phyloP scores from a whole-genome alignment of 2,113 vertebrate genomes.

The Anas platyrhynchos region DNA sequence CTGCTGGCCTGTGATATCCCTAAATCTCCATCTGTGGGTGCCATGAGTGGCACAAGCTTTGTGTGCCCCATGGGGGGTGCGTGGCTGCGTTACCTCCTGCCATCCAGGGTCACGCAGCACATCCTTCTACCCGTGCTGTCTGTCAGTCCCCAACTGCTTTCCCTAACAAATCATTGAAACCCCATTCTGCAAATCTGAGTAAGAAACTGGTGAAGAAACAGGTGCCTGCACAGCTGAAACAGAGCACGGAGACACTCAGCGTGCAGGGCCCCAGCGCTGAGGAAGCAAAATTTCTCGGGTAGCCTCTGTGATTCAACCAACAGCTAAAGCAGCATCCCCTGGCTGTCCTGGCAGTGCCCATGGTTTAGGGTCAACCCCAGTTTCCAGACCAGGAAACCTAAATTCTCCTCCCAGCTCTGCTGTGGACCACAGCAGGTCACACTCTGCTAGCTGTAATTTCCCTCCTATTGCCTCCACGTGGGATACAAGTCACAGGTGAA shows the following conservation, averaged over 20 bases:
- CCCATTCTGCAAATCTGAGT: background rate
- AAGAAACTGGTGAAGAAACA: background rate
- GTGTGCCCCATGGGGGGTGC: background rate
- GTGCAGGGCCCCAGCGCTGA: too few species aligned
- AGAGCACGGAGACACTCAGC: background rate
- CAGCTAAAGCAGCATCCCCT: background rate
- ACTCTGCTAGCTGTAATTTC: background rate
- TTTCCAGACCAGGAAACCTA: background rate
- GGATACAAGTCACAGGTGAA: background rate
- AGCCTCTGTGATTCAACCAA: background rate
- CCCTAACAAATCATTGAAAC: background rate
- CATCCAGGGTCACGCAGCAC: rapidly evolving
- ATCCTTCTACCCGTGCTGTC: background rate
- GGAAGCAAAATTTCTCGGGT: background rate
- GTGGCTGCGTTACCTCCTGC: background rate
- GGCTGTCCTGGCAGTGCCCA: background rate
- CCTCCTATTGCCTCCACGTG: background rate
- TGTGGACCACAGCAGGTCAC: background rate
- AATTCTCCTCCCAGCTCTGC: background rate
- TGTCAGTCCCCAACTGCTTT: background rate
- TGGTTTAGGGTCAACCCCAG: background rate
- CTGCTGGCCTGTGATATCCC: too few species aligned
- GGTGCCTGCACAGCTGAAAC: too few species aligned
- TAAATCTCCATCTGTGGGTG: background rate
- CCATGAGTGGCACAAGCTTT: background rate